Conservation (phyloP, 2,797 vertebrate genomes). For the Iguana delicatissima region DNA sequence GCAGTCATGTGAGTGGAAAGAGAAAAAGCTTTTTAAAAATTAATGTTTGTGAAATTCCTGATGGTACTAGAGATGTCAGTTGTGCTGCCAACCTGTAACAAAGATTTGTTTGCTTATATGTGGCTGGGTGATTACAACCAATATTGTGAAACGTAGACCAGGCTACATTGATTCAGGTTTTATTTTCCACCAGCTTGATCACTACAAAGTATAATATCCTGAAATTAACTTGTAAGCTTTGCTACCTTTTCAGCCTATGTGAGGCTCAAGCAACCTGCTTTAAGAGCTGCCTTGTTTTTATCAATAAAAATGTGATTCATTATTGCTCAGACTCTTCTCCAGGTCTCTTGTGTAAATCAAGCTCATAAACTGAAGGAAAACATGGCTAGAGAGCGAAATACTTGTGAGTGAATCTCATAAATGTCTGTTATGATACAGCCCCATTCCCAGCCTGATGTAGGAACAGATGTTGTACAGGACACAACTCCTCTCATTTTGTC, state of each 20-base stretch:
- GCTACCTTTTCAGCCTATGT: neutral
- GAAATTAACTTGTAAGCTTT: slow-evolving; percentile 21
- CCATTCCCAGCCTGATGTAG: neutral
- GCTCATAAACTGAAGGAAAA: neutral
- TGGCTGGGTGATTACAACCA: slow-evolving; percentile 1
- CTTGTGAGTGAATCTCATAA: neutral
- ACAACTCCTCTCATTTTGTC: neutral
- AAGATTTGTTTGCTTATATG: slow-evolving; percentile 14
- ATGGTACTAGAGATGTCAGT: neutral
- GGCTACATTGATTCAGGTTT: slow-evolving; percentile 1
- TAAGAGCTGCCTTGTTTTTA: neutral
- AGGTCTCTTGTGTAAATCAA: slow-evolving; percentile 17
- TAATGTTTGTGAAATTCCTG: slow-evolving; percentile 26
- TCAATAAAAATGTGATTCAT: slow-evolving; percentile 2
- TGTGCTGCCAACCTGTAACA: neutral
- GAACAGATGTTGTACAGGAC: neutral
- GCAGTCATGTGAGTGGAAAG: slow-evolving; percentile 5
- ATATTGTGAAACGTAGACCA: neutral
- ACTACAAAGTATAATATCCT: neutral
- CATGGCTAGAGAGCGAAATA: neutral
- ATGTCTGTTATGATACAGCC: neutral
- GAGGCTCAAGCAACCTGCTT: neutral
- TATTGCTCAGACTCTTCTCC: neutral
- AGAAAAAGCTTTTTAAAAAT: slow-evolving; percentile 16
- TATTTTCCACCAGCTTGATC: neutral